Evolutionary conservation across 2,888 invertebrate species (phyloP), one percentile per base, ranked within the genome.

Genomic region (Andrena haemorrhoa): DNA sequence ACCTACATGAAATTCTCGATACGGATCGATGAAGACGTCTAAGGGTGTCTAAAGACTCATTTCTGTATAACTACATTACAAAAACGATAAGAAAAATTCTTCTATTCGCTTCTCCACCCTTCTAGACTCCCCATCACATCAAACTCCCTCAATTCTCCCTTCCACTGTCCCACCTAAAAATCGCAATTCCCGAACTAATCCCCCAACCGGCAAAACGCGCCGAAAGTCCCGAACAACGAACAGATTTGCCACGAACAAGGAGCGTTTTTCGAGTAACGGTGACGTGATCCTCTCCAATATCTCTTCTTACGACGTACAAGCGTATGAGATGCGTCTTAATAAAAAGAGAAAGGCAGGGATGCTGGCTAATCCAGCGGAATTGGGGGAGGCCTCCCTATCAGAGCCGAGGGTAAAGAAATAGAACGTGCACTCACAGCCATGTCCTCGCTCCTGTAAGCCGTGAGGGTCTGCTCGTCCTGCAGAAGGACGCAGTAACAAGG

Each of bases 401-500:
- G 31, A 16, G 51, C 29, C n/a, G 16, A 31, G n/a, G 23, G 41
- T 41, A 61, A 58, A 35, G 26, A 23, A 20, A 70, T 23, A 26
- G 53, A 63, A 56, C 71, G 49, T 65, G 66, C 82, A 96, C 96
- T 96, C 92, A 97, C 97, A 94, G 96, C 96, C 94, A 97, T 96
- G 94, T 97, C 97, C 94, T 97, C 97, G 93, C 96, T 96, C 86
- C 96, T 95, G 94, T 97, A 97, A 61, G 97, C 96, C 16, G 97
- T 96, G 92, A 97, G 95, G 78, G 96, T 96, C 92, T 96, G 96
- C 88, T 97, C 95, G 93, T 97, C 96, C 94, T 97, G 97, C 88
- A 96, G 95, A 89, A 97, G 95, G 60, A 97, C 97, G 94, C 97
- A 97, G 94, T 97, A 97, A 94, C 96, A 96, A 20, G 97, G 97